Evolutionary conservation across 1,140 invertebrate genomes (phyloP), one percentile per base, ranked within the genome.

Genomic region (Zaprionus lachaisei): DNA sequence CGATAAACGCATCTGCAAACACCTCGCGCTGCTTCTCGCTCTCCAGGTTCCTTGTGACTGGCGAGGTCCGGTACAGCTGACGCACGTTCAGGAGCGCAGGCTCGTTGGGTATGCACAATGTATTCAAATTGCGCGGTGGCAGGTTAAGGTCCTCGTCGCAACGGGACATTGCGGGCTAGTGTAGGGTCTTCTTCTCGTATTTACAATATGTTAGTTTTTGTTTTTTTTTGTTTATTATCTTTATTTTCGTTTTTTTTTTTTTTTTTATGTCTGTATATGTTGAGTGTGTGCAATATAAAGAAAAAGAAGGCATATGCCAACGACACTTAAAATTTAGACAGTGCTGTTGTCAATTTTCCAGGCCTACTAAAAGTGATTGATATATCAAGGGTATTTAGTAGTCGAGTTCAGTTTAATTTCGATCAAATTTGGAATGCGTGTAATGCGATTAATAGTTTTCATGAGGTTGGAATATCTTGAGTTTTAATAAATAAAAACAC

Each of bases 101-200:
- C 0, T 92, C 91, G 26, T 89, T 83, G 4, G 91, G 91, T 41
- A 92, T 67, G n/a, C 57, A 62, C 37, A 92, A 79, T 9, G 63
- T 85, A 44, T 78, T 80, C 14, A 63, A 71, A 28, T 69, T 62
- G 7, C 47, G 31, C 1, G 81, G 91, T 17, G 74, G 73, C 24
- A 73, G 20, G 17, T 51, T 57, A 14, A 26, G 34, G 4, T 72
- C 65, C 1, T 85, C 82, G 5, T 80, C 78, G 34, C 0, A 9
- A 2, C 79, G 71, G 5, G 1, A 1, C 83, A 77, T 90, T 57
- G 38, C 5, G 31, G n/a, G 14, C 9, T 1, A 28, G 11, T 64
- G 38, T n/a, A 15, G 26, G 12, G 38, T 51, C 2, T 51, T 17
- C 2, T 49, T 5, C 9, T 17, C 12, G n/a, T 20, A 51, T 26